These are phyloP conservation scores for Lepidochitona cinerea DNA, from an alignment of 2,888 invertebrate genomes.

Conservation along the genomic window DNA sequence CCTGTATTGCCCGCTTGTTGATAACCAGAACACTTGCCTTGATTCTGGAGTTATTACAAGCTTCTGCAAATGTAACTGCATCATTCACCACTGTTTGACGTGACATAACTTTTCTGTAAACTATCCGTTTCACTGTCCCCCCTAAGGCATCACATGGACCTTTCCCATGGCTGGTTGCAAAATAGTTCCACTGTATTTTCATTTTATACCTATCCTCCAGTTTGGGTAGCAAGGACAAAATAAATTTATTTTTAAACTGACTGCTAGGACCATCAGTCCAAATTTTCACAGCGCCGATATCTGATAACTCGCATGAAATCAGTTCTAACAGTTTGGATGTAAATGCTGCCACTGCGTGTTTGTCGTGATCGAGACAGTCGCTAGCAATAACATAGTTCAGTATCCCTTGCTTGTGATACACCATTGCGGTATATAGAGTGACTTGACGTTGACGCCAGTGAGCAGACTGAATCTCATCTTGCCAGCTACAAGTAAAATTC, in stretches of 20 bases:
- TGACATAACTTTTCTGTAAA: slow-evolving; percentile 15
- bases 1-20: neutral
- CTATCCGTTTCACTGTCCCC: slow-evolving; percentile 13
- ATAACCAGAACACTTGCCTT: neutral
- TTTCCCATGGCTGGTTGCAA: slow-evolving; percentile 20
- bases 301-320: slow-evolving; percentile 3
- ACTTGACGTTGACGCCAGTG: too few species aligned
- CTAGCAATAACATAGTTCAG: too few species aligned
- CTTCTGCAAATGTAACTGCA: slow-evolving; percentile 12
- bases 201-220: neutral
- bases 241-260: slow-evolving; percentile 17
- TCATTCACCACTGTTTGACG: neutral
- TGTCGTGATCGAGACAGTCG: too few species aligned
- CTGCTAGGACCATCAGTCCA: slow-evolving; percentile 20
- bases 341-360: too few species aligned
- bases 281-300: too few species aligned
- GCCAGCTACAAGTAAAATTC: too few species aligned
- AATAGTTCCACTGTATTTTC: neutral
- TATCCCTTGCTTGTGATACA: slow-evolving; percentile 7
- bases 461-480: too few species aligned
- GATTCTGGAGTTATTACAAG: neutral
- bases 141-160: slow-evolving; percentile 19
- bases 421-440: slow-evolving; percentile 10
- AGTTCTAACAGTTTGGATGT: too few species aligned
- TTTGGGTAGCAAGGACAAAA: neutral